Conservation (phyloP, 2,113 vertebrate species). For the Paraplagusia blochii region DNA sequence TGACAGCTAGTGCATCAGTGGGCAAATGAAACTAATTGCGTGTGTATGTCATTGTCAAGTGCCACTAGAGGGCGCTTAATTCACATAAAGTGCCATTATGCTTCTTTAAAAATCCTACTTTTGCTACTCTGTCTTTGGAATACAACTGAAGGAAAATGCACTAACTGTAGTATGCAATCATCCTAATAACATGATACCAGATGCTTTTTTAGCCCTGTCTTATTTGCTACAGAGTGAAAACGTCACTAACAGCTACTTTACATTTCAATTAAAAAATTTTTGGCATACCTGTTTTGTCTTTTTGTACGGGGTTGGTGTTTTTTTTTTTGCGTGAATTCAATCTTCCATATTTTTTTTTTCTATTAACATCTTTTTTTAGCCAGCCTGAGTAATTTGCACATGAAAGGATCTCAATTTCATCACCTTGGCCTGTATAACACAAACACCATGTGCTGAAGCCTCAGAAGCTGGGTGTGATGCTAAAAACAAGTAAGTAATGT, state of each 20-base stretch:
- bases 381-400: slow-evolving; percentile 60
- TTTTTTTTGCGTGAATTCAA: slow-evolving; percentile 37
- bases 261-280: slow-evolving; percentile 39
- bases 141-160: slow-evolving; percentile 6
- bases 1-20: not conserved
- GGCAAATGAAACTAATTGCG: not conserved
- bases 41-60: slow-evolving; percentile 13
- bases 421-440: slow-evolving; percentile 23
- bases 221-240: slow-evolving; percentile 10
- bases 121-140: slow-evolving; percentile 13
- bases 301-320: slow-evolving; percentile 30
- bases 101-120: not conserved
- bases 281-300: slow-evolving; percentile 22
- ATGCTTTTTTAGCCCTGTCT: slow-evolving; percentile 14
- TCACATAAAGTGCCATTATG: slow-evolving; percentile 17
- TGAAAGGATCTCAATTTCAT: slow-evolving; percentile 54
- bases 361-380: too few relatives aligned
- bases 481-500: slow-evolving; percentile 46
- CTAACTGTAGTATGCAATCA: slow-evolving; percentile 12
- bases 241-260: slow-evolving; percentile 9
- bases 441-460: not conserved
- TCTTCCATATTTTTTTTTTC: slow-evolving; percentile 18
- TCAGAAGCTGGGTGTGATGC: slow-evolving; percentile 24
- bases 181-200: slow-evolving; percentile 17
- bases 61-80: slow-evolving; percentile 64